A percentile compares a stretch with the other conserved stretches of the same genome.
Evolutionary conservation across 2,113 vertebrate species (phyloP).

Genomic region (mouse (Mus musculus)): GRCm39 chr17:78913501-78914000

Average conservation of each 20-base stretch:
- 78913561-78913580: not conserved
- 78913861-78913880: accelerated
- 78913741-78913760: not conserved
- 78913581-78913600: not conserved
- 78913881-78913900: not conserved
- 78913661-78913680: not conserved
- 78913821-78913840: not conserved
- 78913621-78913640: not conserved
- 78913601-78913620: not conserved
- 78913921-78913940: not conserved
- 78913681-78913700: not conserved
- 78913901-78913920: not conserved
- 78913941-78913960: not conserved
- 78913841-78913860: not conserved
- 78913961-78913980: not conserved
- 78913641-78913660: not conserved
- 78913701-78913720: not conserved
- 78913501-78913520: not conserved
- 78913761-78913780: not conserved
- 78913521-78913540: not conserved
- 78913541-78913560: not conserved
- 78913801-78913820: not conserved
- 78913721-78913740: not conserved
- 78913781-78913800: not conserved
- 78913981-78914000: not conserved